Base-by-base conservation (phyloP, 2,888 invertebrate genomes). In the Caenorhabditis sulstoni region DNA sequence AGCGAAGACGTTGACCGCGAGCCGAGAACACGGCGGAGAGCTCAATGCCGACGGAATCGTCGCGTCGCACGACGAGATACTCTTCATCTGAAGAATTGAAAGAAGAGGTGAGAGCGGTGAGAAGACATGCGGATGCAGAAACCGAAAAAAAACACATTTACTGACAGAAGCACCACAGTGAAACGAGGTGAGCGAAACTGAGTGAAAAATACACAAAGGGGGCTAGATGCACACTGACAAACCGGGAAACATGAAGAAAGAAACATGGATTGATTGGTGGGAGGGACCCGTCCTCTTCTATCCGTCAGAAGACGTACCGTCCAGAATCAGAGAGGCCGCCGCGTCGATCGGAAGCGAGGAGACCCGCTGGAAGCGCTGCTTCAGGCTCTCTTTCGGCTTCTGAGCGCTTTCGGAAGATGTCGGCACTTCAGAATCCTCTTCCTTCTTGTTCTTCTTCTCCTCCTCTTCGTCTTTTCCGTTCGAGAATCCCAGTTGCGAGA, bases 271-370 rank as follows among this genome's bases (percentile, higher is more conserved):
- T 39, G 39, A 11, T 41, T 14, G 41, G 37, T 37, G 37, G 37
- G 37, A n/a, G n/a, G 41, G 41, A 41, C 29, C 41, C 16, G 16
- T 47, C 16, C 47, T 35, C 47, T 22, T 9, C 18, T 41, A 11
- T 20, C 37, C 53, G 52, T 16, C 29, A 29, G 29, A 29, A 29
- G 29, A 71, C 81, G 66, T 68, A 82, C 84, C 84, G 73, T 79
- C 78, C 39, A 82, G 61, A 49, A 84, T 81, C 22, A 84, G 49
- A 29, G 70, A 67, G 12, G 82, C 81, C 39, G 84, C 85, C 0
- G 71, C 76, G 70, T 85, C 85, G 47, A 85, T 81, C 12, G 85
- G 84, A 11, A 84, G 78, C 14, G 85, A 84, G 5, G 85, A 85
- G 37, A 85, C 80, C 23, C 83, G 67, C 22, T 79, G 78, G 55